Conservation (phyloP, 2,888 invertebrate species). For the Catocala sponsa region DNA sequence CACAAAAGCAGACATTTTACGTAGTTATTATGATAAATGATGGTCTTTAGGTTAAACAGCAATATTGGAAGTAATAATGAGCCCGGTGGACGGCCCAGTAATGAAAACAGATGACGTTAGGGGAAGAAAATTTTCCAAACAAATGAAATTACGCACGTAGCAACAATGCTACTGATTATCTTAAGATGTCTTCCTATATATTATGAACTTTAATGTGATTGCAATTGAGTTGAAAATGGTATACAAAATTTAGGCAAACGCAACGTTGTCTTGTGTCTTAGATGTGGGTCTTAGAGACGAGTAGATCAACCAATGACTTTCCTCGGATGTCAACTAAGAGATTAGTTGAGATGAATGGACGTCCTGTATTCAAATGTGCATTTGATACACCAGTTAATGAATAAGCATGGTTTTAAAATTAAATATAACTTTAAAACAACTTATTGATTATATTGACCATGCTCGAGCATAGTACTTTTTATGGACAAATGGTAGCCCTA, state of each 20-base stretch:
- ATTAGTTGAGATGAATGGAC: background rate
- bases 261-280: background rate
- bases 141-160: constrained; percentile 49
- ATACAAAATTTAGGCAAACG: background rate
- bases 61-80: constrained; percentile 65
- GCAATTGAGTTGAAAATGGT: constrained; percentile 14
- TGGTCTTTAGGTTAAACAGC: constrained; percentile 55
- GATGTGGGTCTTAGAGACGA: background rate
- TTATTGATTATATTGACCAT: no score
- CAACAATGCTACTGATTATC: constrained; percentile 28
- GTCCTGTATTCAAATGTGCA: background rate
- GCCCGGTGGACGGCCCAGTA: constrained; percentile 57
- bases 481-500: no score
- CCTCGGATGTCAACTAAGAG: background rate
- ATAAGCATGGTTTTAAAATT: no score
- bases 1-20: constrained; percentile 40
- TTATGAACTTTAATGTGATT: constrained; percentile 14
- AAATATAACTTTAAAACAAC: no score
- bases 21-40: constrained; percentile 61
- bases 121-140: constrained; percentile 50
- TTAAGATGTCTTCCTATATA: constrained; percentile 16
- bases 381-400: no score
- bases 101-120: constrained; percentile 65
- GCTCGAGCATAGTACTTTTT: no score
- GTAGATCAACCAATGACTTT: constrained; percentile 4